Conservation (phyloP, 23 tunicate genomes). For the Phallusia fumigata region DNA sequence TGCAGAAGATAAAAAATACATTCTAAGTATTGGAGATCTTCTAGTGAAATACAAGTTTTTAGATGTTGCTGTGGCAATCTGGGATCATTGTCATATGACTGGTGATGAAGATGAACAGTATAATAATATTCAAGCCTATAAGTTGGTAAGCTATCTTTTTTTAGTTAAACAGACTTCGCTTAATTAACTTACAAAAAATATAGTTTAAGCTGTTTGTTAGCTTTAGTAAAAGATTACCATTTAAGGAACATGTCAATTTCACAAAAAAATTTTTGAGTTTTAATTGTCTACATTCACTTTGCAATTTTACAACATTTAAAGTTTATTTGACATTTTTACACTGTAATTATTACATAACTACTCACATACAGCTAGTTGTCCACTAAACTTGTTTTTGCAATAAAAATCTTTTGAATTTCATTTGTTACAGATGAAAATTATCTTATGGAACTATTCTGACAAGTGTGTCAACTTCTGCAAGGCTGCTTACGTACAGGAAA, state of each 20-base stretch:
- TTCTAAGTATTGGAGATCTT: background rate
- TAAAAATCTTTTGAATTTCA: too few species aligned
- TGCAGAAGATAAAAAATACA: background rate
- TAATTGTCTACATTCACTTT: too few species aligned
- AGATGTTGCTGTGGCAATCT: background rate
- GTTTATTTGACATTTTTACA: background rate
- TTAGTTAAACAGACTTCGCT: too few species aligned
- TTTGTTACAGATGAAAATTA: conserved; percentile 35
- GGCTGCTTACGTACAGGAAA: conserved; percentile 9
- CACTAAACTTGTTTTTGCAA: background rate
- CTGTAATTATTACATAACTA: background rate
- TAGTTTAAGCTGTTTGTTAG: too few species aligned
- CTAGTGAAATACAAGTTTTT: conserved; percentile 1
- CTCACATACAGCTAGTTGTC: too few species aligned
- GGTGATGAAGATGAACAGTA: background rate
- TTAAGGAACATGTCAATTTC: too few species aligned
- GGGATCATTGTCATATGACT: conserved; percentile 8
- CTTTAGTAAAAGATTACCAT: too few species aligned
- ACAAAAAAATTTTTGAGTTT: too few species aligned
- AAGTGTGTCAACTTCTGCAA: conserved; percentile 30
- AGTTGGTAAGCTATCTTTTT: background rate
- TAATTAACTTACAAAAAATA: too few species aligned
- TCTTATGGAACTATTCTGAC: conserved; percentile 51
- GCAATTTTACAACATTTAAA: too few species aligned
- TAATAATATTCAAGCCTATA: background rate